Evolutionary conservation across 2,888 invertebrate species (phyloP), one percentile per base, ranked within the genome.

Genomic region (Camptogramma bilineatum): DNA sequence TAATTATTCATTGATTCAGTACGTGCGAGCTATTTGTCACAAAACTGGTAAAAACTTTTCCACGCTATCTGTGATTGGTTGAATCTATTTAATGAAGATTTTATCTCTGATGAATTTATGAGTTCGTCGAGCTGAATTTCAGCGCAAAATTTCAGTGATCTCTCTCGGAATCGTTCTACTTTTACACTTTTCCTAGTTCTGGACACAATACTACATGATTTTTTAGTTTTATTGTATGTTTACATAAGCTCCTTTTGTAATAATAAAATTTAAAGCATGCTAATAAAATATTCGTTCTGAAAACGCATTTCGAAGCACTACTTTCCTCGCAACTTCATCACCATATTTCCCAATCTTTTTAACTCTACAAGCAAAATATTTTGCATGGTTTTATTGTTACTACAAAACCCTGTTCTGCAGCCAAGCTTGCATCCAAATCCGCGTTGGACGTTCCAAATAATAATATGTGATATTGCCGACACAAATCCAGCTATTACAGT

Each of bases 381-480:
- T 4, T 28, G 2, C 28, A 28, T 28, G 4, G 7, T 28, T 28
- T 5, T 4, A 28, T 28, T n/a, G n/a, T 1, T 13, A 39, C 2
- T 2, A 39, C 34, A 39, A 39, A 39, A 31, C 8, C 31, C 8
- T 13, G 34, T 39, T 3, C 13, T 39, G 13, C 34, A 13, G 34
- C 34, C 13, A 13, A 39, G 34, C 34, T 8, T 31, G 10, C 2
- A 39, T 39, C 34, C 13, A 13, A 39, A 39, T 39, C 34, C 34
- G 28, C 13, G 13, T 44, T 46, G 21, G 9, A 48, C 28, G 24
- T 57, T 66, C 57, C 64, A 62, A 62, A 65, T 62, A 58, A 44
- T 68, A 64, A 66, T 68, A 62, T 67, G 39, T 28, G 65, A 58
- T 66, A 62, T 52, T 58, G 17, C 44, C 60, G 57, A 66, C 65